Evolutionary conservation across 2,888 invertebrate genomes (phyloP), one percentile per base, ranked within the genome.

Genomic region (Lasioglossum villosulum): DNA sequence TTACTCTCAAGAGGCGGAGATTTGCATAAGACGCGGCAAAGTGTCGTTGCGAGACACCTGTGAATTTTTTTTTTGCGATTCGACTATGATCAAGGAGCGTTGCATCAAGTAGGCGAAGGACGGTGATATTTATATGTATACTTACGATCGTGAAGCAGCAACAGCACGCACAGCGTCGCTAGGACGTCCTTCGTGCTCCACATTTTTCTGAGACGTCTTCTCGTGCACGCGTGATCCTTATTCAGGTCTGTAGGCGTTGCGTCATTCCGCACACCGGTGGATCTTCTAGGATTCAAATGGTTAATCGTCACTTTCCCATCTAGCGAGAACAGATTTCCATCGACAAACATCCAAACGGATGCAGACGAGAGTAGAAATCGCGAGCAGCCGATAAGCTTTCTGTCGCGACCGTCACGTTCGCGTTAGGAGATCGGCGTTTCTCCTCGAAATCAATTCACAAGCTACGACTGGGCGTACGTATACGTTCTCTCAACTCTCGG

Each of bases 101-200:
- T 78, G 71, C 56, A 27, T 37, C 23, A 90, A 92, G 84, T 91
- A 91, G 91, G 90, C 87, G 90, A 93, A 91, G 92, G 91, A 89
- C 87, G 68, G 56, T 71, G 16, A 39, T 68, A 23, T 45, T 42
- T 75, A 74, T 77, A 16, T 76, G 10, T 88, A 42, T 12, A 86
- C 89, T 91, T 78, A 94, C 94, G 89, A 82, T 92, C 87, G 45
- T 86, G 91, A 70, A 93, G 89, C 37, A 93, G 76, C 75, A 94
- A 76, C 68, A 94, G 86, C 82, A 92, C 85, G 74, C 90, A 90
- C 72, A 93, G 88, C 74, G 78, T 86, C 75, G 89, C 56, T 68
- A 91, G 80, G 39, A 86, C 78, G 79, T 87, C 89, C 88, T 92
- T 93, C 90, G 90, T 89, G 81, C 86, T 91, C 63, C 52, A 73